Percentiles rank a stretch among this genome's conserved stretches.
These are phyloP conservation scores for Delphinus delphis DNA, from an alignment of 2,113 vertebrate species.

Conservation along the genomic window DNA sequence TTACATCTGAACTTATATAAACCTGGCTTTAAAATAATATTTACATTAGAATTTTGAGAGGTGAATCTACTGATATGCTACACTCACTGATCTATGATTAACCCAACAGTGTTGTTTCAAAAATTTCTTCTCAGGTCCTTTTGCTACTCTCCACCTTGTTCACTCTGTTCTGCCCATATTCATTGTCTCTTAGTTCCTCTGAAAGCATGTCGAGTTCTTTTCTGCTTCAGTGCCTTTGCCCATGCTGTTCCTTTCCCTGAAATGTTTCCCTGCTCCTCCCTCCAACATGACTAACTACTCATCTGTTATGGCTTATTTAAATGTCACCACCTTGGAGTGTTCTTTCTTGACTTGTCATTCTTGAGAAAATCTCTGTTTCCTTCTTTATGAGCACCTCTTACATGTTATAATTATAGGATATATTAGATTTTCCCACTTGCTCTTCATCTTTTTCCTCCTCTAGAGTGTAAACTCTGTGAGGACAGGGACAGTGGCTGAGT, in stretches of 20 bases:
- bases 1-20: conserved; percentile 47
- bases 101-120: neutral
- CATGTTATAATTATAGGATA: neutral
- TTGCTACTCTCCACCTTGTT: neutral
- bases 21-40: conserved; percentile 21
- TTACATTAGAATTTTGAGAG: conserved; percentile 50
- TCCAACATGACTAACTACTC: neutral
- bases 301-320: neutral
- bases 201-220: neutral
- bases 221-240: conserved; percentile 22
- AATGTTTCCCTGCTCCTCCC: neutral
- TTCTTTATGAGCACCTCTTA: conserved; percentile 14
- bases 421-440: neutral
- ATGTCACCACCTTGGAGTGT: neutral
- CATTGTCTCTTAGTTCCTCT: neutral
- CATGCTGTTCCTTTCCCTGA: neutral
- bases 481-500: neutral
- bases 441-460: conserved; percentile 1
- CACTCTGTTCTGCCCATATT: neutral
- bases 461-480: conserved; percentile 1
- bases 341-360: conserved; percentile 30
- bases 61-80: neutral
- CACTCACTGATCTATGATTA: neutral
- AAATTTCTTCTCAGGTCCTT: neutral
- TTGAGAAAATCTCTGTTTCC: conserved; percentile 29